Evolutionary conservation across 2,797 vertebrate species (phyloP).

Genomic region (Neosalanx taihuensis): DNA sequence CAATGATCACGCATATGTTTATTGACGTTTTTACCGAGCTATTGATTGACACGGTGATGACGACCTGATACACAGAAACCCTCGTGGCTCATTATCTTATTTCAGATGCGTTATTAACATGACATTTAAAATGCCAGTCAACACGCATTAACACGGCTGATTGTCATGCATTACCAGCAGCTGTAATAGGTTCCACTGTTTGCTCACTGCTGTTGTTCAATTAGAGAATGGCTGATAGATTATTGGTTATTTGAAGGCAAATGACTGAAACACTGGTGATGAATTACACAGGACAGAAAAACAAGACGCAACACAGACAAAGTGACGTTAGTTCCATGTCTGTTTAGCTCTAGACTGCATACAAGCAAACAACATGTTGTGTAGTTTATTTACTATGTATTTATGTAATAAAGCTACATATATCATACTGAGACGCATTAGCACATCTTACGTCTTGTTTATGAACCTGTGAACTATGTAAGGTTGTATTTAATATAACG

Average conservation of each 20-base stretch:
- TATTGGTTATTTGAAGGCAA: slow-evolving; percentile 43
- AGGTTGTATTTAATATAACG: slow-evolving; percentile 48
- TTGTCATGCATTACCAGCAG: not conserved
- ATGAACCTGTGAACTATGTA: slow-evolving; percentile 16
- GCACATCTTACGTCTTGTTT: not conserved
- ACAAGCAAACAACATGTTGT: not conserved
- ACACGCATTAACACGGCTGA: slow-evolving; percentile 33
- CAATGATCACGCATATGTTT: slow-evolving; percentile 80
- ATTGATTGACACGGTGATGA: slow-evolving; percentile 70
- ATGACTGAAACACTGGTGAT: slow-evolving; percentile 33
- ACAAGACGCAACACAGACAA: not conserved
- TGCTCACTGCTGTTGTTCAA: slow-evolving; percentile 18
- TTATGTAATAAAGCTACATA: not conserved
- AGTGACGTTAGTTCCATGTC: not conserved
- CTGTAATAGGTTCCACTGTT: not conserved
- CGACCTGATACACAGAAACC: slow-evolving; percentile 57
- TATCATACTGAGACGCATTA: too few relatives aligned
- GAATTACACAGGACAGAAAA: slow-evolving; percentile 22
- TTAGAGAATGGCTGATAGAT: slow-evolving; percentile 46
- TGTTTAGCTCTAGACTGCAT: not conserved
- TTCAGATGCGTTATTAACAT: slow-evolving; percentile 53
- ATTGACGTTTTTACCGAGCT: slow-evolving; percentile 64
- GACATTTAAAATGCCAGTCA: slow-evolving; percentile 47
- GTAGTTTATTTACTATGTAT: not conserved
- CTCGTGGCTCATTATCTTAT: slow-evolving; percentile 60